Evolutionary conservation across 2,888 invertebrate species (phyloP), one percentile per base, ranked within the genome.

Genomic region (Drosophila prolongata): DNA sequence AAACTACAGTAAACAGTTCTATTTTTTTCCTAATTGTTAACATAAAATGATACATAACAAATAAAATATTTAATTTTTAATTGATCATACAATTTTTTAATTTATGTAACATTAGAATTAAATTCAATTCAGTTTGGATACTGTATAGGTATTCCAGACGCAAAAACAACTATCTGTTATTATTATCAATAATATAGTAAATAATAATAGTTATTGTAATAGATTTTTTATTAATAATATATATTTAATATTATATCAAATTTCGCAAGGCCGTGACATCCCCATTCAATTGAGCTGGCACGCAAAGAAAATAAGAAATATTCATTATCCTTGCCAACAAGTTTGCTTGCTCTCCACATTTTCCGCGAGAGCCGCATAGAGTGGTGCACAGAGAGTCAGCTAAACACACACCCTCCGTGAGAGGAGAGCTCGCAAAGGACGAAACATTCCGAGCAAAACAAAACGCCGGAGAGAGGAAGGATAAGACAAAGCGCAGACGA

Each of bases 371-470:
- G 38, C 38, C 34, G 11, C 35, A 35, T 6, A 16, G 11, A 46
- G 64, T 19, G 8, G n/a, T 4, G 13, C 24, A 13, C 11, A 24
- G 49, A 43, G 30, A 50, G 42, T 24, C 14, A 47, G 35, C 37
- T 11, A 14, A 38, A 61, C 67, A 47, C 62, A 62, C 55, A 71
- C 53, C 55, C 43, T 47, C 44, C 35, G 35, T 2, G 40, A 24
- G 54, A 13, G 19, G 16, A 35, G 16, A 13, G 42, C 38, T 16
- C 1, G 78, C 76, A 81, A 75, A 61, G 75, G 58, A 56, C 68
- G 83, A 79, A 79, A 85, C 75, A 65, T 74, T 57, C 56, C 67
- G 86, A 87, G 86, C 89, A 89, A 87, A 89, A 87, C 88, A 86
- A 86, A 88, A 73, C 60, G 34, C 27, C 46, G 27, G 57, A 87